Percentiles rank a stretch among this genome's conserved stretches.
These are phyloP conservation scores for Frankliniella fusca DNA, from an alignment of 2,888 invertebrate species.

Conservation along the genomic window DNA sequence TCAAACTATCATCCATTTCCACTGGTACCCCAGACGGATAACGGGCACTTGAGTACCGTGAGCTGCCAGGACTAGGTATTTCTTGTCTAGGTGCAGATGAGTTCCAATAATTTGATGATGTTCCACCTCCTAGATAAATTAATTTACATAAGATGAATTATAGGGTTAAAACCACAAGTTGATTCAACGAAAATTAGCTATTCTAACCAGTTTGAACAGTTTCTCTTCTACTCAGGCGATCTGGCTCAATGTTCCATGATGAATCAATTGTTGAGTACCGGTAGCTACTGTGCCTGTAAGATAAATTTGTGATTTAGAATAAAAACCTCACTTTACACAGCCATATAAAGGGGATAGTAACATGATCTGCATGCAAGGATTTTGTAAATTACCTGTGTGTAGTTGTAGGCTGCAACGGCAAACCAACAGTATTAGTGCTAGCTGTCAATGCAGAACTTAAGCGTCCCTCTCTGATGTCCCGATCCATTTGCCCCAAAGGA, in stretches of 20 bases:
- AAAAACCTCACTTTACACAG: neutral
- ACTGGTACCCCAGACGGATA: neutral
- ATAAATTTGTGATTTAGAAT: neutral
- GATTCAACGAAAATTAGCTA: neutral
- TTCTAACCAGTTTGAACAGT: neutral
- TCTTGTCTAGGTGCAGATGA: slow-evolving; percentile 9
- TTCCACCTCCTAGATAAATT: neutral
- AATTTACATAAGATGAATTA: neutral
- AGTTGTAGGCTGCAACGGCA: neutral
- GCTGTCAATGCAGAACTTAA: slow-evolving; percentile 4
- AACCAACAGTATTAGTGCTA: neutral
- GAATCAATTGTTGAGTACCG: slow-evolving; percentile 12
- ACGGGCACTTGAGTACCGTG: slow-evolving; percentile 1
- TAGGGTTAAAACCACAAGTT: too few species aligned
- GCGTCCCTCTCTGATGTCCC: neutral
- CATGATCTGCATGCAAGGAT: neutral
- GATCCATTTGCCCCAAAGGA: slow-evolving; percentile 21
- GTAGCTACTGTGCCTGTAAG: slow-evolving; percentile 9
- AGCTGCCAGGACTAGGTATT: slow-evolving; percentile 7
- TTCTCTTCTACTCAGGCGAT: neutral
- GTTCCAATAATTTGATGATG: neutral
- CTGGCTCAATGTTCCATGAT: neutral
- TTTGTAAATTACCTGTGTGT: neutral
- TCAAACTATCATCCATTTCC: neutral
- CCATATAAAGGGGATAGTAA: neutral